These are phyloP conservation scores for Zygaena filipendulae DNA, from an alignment of 2,888 invertebrate genomes.

Conservation along the genomic window DNA sequence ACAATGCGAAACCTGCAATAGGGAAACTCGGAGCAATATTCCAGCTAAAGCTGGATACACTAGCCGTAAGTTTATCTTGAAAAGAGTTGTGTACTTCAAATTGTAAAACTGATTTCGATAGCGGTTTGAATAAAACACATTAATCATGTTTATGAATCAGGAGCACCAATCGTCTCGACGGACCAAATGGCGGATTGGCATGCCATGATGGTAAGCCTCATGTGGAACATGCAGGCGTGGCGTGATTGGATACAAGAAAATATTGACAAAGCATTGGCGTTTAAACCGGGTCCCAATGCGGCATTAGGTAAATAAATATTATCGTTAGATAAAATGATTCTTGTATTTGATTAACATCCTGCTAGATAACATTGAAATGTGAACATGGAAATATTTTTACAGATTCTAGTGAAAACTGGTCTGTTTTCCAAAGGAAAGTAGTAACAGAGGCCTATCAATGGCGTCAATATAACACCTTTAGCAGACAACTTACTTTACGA, in stretches of 20 bases:
- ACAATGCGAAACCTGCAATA: conserved; percentile 3
- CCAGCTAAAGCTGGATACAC: conserved; percentile 21
- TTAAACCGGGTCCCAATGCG: conserved; percentile 17
- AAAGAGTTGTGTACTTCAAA: too few species aligned
- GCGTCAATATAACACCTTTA: conserved; percentile 52
- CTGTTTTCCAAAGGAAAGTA: conserved; percentile 31
- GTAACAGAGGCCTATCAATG: conserved; percentile 45
- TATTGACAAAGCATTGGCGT: conserved; percentile 31
- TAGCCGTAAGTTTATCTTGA: conserved; percentile 33
- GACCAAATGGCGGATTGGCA: conserved; percentile 53
- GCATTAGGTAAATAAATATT: conserved; percentile 22
- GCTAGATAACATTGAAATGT: too few species aligned
- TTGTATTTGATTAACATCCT: too few species aligned
- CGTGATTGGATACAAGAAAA: conserved; percentile 51
- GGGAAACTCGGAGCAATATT: conserved; percentile 9
- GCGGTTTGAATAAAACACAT: too few species aligned
- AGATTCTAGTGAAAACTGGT: too few species aligned
- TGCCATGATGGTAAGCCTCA: conserved; percentile 48
- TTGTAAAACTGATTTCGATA: too few species aligned
- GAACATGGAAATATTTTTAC: too few species aligned
- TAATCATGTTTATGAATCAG: too few species aligned
- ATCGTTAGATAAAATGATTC: too few species aligned
- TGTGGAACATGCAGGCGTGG: conserved; percentile 58
- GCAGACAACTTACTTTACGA: conserved; percentile 35
- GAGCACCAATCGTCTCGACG: conserved; percentile 36